Evolutionary conservation across 1,140 invertebrate genomes (phyloP).

Genomic region (Stenopsyche tienmushanensis): DNA sequence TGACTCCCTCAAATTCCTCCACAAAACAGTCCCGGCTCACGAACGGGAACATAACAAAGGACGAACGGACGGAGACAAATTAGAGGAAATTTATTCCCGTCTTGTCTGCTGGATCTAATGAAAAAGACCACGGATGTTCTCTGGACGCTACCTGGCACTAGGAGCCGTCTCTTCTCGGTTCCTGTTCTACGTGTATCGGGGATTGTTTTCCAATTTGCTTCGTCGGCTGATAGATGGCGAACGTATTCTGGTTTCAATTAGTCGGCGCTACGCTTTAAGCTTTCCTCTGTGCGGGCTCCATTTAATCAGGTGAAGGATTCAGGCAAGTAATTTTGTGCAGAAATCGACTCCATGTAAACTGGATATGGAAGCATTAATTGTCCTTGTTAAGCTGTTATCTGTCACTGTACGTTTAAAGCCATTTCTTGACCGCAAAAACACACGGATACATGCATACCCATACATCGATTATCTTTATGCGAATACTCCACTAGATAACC

Average conservation of each 20-base stretch:
- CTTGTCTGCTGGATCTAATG: conserved; percentile 37
- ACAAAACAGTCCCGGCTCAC: not conserved
- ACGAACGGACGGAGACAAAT: conserved; percentile 36
- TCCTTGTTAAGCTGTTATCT: not conserved
- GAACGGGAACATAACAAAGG: conserved; percentile 20
- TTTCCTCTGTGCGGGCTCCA: not conserved
- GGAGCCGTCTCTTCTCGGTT: not conserved
- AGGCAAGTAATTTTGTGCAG: conserved; percentile 3
- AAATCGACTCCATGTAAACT: not conserved
- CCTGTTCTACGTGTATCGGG: conserved; percentile 15
- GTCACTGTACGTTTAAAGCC: no score
- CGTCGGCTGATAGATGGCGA: conserved; percentile 32
- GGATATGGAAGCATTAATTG: not conserved
- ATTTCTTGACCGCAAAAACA: no score
- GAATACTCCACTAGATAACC: no score
- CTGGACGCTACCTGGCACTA: conserved; percentile 3
- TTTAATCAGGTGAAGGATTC: conserved; percentile 22
- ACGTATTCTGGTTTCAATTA: conserved; percentile 37
- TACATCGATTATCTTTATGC: no score
- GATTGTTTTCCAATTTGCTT: conserved; percentile 41
- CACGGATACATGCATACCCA: no score
- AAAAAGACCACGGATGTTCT: conserved; percentile 40
- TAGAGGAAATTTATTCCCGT: conserved; percentile 41
- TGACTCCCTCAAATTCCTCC: no score
- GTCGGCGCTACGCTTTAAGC: conserved; percentile 14